Conservation (phyloP, 2,888 invertebrate genomes). For the Tachystola acroxantha region DNA sequence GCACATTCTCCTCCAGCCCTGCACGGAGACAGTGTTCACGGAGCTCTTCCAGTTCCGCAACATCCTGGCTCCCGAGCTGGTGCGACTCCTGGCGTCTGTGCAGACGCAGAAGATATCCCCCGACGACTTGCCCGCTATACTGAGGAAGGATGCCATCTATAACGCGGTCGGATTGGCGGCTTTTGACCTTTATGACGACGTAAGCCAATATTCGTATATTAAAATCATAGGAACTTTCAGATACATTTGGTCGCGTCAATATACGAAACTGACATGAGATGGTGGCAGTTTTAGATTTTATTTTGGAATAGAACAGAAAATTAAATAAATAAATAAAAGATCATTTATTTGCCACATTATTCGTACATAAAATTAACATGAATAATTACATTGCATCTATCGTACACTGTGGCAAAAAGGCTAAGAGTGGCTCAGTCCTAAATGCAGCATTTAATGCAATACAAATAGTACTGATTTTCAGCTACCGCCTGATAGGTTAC, state of each 20-base stretch:
- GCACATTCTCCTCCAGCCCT: constrained; percentile 82
- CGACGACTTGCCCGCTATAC: constrained; percentile 86
- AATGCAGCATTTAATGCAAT: too few relatives aligned
- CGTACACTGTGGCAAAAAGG: too few relatives aligned
- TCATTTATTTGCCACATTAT: too few relatives aligned
- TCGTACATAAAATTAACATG: too few relatives aligned
- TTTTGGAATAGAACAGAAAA: too few relatives aligned
- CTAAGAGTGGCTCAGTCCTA: too few relatives aligned
- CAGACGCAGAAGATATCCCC: constrained; percentile 84
- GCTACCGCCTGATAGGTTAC: too few relatives aligned
- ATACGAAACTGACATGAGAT: neutral
- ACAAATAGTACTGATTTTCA: too few relatives aligned
- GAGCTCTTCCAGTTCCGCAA: constrained; percentile 89
- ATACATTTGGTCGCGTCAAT: neutral
- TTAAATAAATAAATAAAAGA: too few relatives aligned
- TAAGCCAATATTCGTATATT: constrained; percentile 55
- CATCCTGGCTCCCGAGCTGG: constrained; percentile 84
- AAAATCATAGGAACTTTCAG: neutral
- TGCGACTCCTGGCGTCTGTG: constrained; percentile 82
- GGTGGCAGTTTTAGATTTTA: too few relatives aligned
- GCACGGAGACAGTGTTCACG: constrained; percentile 91
- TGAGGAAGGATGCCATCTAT: constrained; percentile 95
- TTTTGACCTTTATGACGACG: constrained; percentile 94
- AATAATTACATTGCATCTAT: too few relatives aligned
- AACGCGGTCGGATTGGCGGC: constrained; percentile 94